Conservation (phyloP, 2,113 vertebrate species). For the Myotis brandtii region DNA sequence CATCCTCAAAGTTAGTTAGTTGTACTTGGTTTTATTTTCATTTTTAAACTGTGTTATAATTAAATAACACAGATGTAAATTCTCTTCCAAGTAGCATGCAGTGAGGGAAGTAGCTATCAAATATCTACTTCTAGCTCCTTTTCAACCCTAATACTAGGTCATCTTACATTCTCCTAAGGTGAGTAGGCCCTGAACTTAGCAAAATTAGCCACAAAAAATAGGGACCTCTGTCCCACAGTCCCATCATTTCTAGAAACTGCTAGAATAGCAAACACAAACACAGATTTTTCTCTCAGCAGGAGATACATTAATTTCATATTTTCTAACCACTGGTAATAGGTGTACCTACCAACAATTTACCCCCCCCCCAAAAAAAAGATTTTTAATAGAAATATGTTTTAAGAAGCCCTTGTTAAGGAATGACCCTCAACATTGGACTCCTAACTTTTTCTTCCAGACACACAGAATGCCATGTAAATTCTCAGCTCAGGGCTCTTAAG, state of each 20-base stretch:
- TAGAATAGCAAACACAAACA: neutral
- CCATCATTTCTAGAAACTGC: slow-evolving; percentile 2
- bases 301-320: neutral
- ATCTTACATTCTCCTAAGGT: neutral
- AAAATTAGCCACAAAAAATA: neutral
- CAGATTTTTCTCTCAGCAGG: neutral
- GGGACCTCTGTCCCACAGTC: neutral
- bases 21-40: neutral
- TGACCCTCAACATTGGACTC: neutral
- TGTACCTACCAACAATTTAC: neutral
- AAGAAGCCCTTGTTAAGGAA: neutral
- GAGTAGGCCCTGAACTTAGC: neutral
- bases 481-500: neutral
- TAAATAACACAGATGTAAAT: neutral
- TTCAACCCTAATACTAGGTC: neutral
- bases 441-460: neutral
- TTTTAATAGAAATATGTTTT: neutral
- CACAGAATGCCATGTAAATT: neutral
- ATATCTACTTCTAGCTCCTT: neutral
- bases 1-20: neutral
- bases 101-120: neutral
- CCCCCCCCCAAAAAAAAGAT: neutral
- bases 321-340: neutral
- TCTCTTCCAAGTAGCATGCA: neutral
- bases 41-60: neutral